phyloP scores from a whole-genome alignment of 2,888 invertebrate species.

The Brachycybe producta region DNA sequence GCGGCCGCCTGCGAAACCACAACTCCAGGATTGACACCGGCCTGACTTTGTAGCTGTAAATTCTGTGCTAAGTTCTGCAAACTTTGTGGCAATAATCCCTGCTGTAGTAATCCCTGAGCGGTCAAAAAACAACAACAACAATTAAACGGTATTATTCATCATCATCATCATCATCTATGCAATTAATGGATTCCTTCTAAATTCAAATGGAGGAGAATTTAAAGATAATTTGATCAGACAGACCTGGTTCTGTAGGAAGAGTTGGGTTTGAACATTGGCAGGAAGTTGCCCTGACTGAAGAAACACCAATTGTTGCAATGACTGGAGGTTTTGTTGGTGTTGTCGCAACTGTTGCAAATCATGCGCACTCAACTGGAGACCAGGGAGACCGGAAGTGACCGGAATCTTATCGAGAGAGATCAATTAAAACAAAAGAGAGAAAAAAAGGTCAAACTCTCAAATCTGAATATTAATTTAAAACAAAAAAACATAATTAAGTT shows the following conservation, averaged over 20 bases:
- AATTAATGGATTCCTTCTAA: neutral
- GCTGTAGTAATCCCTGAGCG: constrained; percentile 24
- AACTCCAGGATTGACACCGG: constrained; percentile 22
- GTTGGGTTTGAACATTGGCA: constrained; percentile 50
- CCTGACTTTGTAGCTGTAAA: constrained; percentile 23
- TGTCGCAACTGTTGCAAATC: constrained; percentile 42
- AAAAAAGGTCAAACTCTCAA: neutral
- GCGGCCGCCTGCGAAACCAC: constrained; percentile 23
- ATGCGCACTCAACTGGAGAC: constrained; percentile 30
- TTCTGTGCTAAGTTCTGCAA: constrained; percentile 24
- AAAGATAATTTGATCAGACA: neutral
- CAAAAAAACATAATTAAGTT: too few species aligned
- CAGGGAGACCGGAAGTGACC: constrained; percentile 17
- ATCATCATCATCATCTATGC: neutral
- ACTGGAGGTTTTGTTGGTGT: constrained; percentile 49
- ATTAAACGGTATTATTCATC: neutral
- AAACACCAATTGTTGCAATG: constrained; percentile 51
- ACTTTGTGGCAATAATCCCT: constrained; percentile 25
- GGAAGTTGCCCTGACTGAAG: constrained; percentile 44
- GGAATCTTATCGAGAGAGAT: constrained; percentile 11
- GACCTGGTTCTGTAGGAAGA: constrained; percentile 66
- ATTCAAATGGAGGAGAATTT: neutral
- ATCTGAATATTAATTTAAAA: too few species aligned
- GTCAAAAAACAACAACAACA: neutral
- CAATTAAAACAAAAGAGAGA: neutral